A percentile compares a stretch with the other conserved stretches of the same genome.
Evolutionary conservation across 1,140 invertebrate species (phyloP).

Genomic region (Nymphalis io): DNA sequence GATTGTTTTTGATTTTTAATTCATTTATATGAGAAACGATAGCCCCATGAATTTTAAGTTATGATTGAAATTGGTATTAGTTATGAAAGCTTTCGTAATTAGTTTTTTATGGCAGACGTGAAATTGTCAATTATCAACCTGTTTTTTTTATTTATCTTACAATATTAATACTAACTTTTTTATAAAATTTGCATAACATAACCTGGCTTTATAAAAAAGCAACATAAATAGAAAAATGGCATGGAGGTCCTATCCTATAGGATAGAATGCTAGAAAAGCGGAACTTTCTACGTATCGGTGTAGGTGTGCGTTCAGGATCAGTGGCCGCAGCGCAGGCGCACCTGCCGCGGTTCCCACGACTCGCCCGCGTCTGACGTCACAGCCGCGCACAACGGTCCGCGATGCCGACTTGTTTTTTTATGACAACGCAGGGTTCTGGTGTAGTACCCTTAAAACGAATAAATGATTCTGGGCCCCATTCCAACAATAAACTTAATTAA

Average conservation of each 20-base stretch:
- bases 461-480: constrained; percentile 23
- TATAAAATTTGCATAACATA: too few relatives aligned
- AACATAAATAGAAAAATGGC: too few relatives aligned
- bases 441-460: constrained; percentile 25
- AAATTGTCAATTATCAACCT: too few relatives aligned
- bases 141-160: too few relatives aligned
- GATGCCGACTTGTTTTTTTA: constrained; percentile 55
- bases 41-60: not conserved
- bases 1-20: constrained; percentile 31
- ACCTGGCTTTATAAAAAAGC: too few relatives aligned
- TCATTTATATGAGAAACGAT: constrained; percentile 17
- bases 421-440: constrained; percentile 41
- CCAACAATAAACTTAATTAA: not conserved
- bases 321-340: constrained; percentile 74
- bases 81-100: too few relatives aligned
- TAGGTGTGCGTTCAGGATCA: constrained; percentile 74
- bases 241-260: not conserved
- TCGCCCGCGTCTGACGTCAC: constrained; percentile 63
- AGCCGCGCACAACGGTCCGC: constrained; percentile 58
- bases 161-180: too few relatives aligned
- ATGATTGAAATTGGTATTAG: not conserved
- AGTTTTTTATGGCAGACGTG: too few relatives aligned
- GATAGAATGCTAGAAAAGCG: constrained; percentile 52
- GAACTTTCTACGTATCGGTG: constrained; percentile 57
- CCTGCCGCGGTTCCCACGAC: constrained; percentile 78